A percentile compares a stretch with the other conserved stretches of the same genome.
phyloP scores from a whole-genome alignment of 1,140 invertebrate species.

The Rhopalosiphum maidis region DNA sequence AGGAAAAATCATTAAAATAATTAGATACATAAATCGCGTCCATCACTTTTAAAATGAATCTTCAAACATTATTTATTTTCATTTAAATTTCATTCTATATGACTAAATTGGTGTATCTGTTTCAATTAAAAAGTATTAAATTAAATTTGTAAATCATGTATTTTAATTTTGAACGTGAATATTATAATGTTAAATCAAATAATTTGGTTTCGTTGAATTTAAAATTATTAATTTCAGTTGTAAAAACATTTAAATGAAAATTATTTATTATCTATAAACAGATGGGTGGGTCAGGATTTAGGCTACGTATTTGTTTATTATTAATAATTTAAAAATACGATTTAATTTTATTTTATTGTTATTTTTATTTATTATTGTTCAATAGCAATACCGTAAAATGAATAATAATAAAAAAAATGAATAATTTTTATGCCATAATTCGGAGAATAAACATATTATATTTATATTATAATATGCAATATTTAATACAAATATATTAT shows the following conservation, averaged over 20 bases:
- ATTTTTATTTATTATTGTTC: background rate
- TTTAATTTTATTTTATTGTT: background rate
- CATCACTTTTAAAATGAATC: background rate
- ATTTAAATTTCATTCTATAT: background rate
- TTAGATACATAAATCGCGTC: background rate
- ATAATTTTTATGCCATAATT: background rate
- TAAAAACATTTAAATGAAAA: background rate
- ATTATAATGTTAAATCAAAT: conserved; percentile 1
- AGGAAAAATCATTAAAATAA: background rate
- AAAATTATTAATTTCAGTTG: background rate
- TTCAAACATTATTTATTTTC: background rate
- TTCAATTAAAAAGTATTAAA: background rate
- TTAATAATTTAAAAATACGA: background rate
- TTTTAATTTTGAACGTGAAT: background rate
- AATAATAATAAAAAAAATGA: background rate
- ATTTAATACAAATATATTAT: background rate
- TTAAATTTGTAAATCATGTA: background rate
- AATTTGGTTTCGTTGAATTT: background rate
- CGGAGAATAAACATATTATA: background rate
- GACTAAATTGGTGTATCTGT: background rate
- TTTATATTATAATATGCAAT: background rate
- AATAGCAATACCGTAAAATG: background rate
- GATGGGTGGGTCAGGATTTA: background rate
- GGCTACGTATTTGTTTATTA: background rate
- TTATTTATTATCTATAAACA: background rate